Conservation (phyloP, 2,797 vertebrate genomes). For the Trematomus bernacchii region DNA sequence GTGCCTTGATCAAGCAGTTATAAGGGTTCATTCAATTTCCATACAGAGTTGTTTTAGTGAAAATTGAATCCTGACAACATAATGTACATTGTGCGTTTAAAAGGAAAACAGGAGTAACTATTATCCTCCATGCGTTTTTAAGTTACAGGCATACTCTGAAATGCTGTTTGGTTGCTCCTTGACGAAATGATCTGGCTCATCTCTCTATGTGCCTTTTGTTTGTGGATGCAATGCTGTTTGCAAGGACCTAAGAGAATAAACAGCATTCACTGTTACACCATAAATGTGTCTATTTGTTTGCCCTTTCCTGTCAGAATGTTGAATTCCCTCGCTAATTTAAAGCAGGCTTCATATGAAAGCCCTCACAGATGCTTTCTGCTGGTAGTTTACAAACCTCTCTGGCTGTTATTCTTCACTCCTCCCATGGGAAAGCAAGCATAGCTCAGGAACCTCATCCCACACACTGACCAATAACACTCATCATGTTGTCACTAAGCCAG, state of each 20-base stretch:
- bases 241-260: conserved; percentile 3
- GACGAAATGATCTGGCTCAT: conserved; percentile 31
- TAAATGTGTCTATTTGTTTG: neutral
- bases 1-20: neutral
- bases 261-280: conserved; percentile 11
- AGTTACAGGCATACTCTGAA: conserved; percentile 20
- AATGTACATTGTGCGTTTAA: conserved; percentile 15
- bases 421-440: conserved; percentile 39
- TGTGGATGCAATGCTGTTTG: conserved; percentile 7
- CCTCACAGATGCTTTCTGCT: conserved; percentile 15
- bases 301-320: conserved; percentile 10
- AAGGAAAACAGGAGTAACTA: conserved; percentile 25
- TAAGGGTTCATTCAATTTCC: neutral
- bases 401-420: conserved; percentile 28
- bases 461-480: conserved; percentile 50
- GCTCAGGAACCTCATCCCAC: conserved; percentile 55
- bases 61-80: neutral
- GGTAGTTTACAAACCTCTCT: conserved; percentile 30
- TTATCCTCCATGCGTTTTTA: conserved; percentile 38
- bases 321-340: conserved; percentile 15
- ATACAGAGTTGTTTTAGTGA: neutral
- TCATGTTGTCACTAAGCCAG: conserved; percentile 48
- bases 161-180: conserved; percentile 27
- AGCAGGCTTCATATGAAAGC: conserved; percentile 17
- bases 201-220: conserved; percentile 11